Conservation (phyloP, 2,113 vertebrate genomes). For the Cyphomyrus discorhynchus region DNA sequence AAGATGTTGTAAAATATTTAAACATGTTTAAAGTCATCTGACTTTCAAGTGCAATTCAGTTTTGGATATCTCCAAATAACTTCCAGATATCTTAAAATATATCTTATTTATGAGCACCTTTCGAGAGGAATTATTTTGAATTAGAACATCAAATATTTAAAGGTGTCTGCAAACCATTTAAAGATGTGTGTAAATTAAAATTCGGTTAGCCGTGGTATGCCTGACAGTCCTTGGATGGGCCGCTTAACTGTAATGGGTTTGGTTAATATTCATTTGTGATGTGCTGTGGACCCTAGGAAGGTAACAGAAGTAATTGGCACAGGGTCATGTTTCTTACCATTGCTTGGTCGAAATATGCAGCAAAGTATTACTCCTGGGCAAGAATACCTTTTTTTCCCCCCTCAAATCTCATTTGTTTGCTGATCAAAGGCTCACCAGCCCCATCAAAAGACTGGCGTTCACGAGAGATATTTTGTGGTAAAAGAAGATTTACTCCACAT, state of each 20-base stretch:
- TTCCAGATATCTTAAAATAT: not conserved
- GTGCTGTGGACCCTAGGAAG: not conserved
- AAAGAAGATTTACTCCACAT: constrained; percentile 44
- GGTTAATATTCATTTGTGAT: not conserved
- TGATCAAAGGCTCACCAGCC: constrained; percentile 31
- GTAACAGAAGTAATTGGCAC: not conserved
- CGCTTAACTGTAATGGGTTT: not conserved
- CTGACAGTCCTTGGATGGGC: not conserved
- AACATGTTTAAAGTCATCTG: not conserved
- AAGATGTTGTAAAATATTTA: not conserved
- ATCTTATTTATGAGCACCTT: not conserved
- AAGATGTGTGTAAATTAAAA: not conserved
- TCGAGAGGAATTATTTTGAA: not conserved
- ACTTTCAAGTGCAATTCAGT: not conserved
- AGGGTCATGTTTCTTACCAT: not conserved
- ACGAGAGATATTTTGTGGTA: constrained; percentile 25
- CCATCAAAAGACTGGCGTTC: constrained; percentile 19
- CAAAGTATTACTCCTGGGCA: not conserved
- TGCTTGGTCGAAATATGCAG: not conserved
- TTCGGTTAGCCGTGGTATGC: not conserved
- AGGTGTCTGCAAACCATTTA: not conserved
- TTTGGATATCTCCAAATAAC: not conserved
- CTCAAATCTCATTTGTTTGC: not conserved
- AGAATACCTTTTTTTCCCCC: not conserved
- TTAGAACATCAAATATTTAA: constrained; percentile 7